A percentile compares a stretch with the other conserved stretches of the same genome.
Evolutionary conservation across 2,888 invertebrate genomes (phyloP).

Genomic region (Cantharis rufa): DNA sequence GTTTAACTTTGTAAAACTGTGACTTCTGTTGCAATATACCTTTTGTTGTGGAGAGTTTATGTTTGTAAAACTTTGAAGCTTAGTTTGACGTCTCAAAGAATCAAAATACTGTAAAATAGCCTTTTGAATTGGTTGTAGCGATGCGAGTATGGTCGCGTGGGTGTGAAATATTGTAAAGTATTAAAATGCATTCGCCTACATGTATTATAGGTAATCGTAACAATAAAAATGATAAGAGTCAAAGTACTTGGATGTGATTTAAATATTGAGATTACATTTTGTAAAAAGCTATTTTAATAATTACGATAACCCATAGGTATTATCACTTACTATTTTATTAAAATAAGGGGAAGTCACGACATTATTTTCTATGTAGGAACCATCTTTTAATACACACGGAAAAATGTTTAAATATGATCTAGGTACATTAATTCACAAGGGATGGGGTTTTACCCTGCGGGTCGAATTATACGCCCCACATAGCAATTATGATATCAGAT

Average conservation of each 20-base stretch:
- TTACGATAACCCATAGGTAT: not conserved
- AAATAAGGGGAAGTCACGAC: not conserved
- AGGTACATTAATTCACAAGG: not conserved
- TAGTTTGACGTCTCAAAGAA: slow-evolving; percentile 9
- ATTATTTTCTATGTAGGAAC: not conserved
- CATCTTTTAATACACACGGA: not conserved
- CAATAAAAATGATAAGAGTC: slow-evolving; percentile 9
- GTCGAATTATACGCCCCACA: not conserved
- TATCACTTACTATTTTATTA: not conserved
- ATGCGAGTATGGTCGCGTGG: slow-evolving; percentile 7
- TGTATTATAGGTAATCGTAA: slow-evolving; percentile 7
- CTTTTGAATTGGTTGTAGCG: slow-evolving; percentile 17
- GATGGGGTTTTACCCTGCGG: not conserved
- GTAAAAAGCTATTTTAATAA: not conserved
- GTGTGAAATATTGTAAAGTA: slow-evolving; percentile 11
- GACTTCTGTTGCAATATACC: slow-evolving; percentile 27
- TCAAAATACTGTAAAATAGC: slow-evolving; percentile 25
- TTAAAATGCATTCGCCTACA: slow-evolving; percentile 15
- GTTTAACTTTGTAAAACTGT: slow-evolving; percentile 19
- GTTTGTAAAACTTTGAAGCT: slow-evolving; percentile 6
- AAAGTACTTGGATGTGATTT: slow-evolving; percentile 3
- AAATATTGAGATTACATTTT: not conserved
- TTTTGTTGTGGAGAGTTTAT: slow-evolving; percentile 17
- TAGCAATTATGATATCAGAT: not conserved
- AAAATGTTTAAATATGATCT: not conserved